Base-by-base conservation (phyloP, 2,113 vertebrate genomes). In the Syngnathoides biaculeatus region DNA sequence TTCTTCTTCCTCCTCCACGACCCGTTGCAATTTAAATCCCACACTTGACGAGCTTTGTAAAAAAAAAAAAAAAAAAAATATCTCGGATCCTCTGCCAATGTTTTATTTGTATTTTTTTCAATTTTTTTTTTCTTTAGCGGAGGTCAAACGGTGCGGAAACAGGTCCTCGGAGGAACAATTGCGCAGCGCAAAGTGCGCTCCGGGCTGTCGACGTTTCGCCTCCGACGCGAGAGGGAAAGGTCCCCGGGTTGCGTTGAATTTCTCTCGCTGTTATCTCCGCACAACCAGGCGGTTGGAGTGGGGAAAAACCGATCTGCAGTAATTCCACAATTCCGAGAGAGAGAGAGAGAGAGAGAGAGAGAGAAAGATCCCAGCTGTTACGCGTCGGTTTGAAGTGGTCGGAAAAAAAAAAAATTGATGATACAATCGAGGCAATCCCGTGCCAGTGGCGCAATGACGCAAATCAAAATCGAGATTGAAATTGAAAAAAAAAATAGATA, bases 21-120 rank as follows among this genome's bases (percentile, higher is more conserved):
- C 82, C 77, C 69, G 55, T 57, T 30, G 77, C 42, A 68, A 84
- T 87, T 84, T 83, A 84, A 82, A 87, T 89, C 79, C 88, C 86
- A 87, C 86, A 64, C 79, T 87, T 86, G 82, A 86, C 78, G 77
- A 88, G 85, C 79, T 80, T 87, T 78, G 67, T 77, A 64, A 65
- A n/a, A n/a, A n/a, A n/a, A n/a, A n/a, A n/a, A n/a, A n/a, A n/a
- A n/a, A n/a, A n/a, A n/a, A n/a, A 50, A 69, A 77, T 75, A 79
- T 75, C 74, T 81, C 73, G 69, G 78, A 52, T 84, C 79, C 68
- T 55, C 65, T 86, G 80, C 81, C 83, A 83, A 85, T 65, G 80
- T 71, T 58, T 79, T 75, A 53, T 3, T 2, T 35, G 30, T 35
- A 6, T 35, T 35, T 35, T 35, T 35, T 5, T 35, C 5, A 5